These are phyloP conservation scores for Heteromurus nitidus DNA, from an alignment of 2,888 invertebrate species.

Conservation along the genomic window DNA sequence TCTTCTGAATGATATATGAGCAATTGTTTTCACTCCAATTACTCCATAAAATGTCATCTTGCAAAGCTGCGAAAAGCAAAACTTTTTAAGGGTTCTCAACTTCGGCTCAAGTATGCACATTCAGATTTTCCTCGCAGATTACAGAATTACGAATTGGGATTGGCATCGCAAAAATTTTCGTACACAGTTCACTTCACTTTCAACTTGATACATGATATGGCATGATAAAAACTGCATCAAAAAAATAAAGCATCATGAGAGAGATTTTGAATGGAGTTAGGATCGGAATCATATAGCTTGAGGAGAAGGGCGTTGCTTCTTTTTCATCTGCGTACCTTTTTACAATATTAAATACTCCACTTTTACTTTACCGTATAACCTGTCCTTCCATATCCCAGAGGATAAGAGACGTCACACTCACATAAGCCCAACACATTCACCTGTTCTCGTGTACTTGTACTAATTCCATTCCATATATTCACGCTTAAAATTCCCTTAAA, in stretches of 20 bases:
- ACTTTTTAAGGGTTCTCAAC: too few species aligned
- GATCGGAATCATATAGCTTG: constrained; percentile 36
- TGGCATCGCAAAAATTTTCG: constrained; percentile 5
- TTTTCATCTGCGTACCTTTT: too few species aligned
- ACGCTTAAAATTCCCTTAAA: too few species aligned
- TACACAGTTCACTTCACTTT: constrained; percentile 12
- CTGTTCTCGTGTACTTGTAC: too few species aligned
- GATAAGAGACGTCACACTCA: too few species aligned
- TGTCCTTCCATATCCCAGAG: constrained; percentile 28
- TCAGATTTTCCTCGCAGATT: not conserved
- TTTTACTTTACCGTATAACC: too few species aligned
- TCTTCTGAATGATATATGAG: constrained; percentile 8
- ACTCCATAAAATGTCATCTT: not conserved
- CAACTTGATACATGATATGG: not conserved
- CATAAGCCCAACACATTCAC: too few species aligned
- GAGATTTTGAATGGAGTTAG: too few species aligned
- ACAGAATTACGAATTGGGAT: too few species aligned
- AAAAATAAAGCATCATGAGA: too few species aligned
- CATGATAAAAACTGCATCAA: not conserved
- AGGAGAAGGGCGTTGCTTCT: constrained; percentile 56
- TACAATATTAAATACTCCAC: too few species aligned
- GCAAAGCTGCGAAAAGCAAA: constrained; percentile 3
- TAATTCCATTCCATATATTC: too few species aligned
- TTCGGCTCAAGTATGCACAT: not conserved
- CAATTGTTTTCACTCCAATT: constrained; percentile 38